Percentiles rank a stretch among this genome's conserved stretches.
These are phyloP conservation scores for Formica aserva DNA, from an alignment of 2,888 invertebrate genomes.

Conservation along the genomic window DNA sequence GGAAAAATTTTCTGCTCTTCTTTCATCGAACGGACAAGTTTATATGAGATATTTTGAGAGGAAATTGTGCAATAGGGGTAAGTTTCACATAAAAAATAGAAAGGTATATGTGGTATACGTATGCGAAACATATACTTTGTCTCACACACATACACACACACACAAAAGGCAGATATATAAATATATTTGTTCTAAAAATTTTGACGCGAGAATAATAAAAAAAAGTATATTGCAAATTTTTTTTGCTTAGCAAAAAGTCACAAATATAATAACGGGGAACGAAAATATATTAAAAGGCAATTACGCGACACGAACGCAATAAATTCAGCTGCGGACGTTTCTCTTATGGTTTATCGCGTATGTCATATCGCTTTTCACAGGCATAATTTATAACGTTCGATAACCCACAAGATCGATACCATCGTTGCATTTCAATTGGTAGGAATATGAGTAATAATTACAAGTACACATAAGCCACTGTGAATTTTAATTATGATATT, in stretches of 20 bases:
- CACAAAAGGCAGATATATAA: not conserved
- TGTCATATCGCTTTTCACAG: slow-evolving; percentile 10
- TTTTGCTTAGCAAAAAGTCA: not conserved
- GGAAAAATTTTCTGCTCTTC: not conserved
- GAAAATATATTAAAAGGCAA: slow-evolving; percentile 27
- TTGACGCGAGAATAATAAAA: not conserved
- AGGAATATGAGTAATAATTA: slow-evolving; percentile 32
- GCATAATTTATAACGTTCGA: slow-evolving; percentile 18
- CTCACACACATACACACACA: too few relatives aligned
- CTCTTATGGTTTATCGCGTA: slow-evolving; percentile 14
- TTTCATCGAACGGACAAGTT: not conserved
- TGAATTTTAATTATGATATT: slow-evolving; percentile 30
- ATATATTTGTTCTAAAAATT: slow-evolving; percentile 1
- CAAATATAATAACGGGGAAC: not conserved
- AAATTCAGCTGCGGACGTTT: not conserved
- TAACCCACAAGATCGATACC: not conserved
- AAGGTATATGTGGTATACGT: not conserved
- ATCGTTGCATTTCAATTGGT: slow-evolving; percentile 30
- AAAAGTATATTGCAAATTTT: not conserved
- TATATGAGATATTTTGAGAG: slow-evolving; percentile 7
- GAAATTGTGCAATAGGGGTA: not conserved
- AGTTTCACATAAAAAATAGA: not conserved
- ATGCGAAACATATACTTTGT: not conserved
- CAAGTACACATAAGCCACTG: not conserved
- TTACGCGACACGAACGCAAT: slow-evolving; percentile 18